Evolutionary conservation across 2,888 invertebrate genomes (phyloP), one percentile per base, ranked within the genome.

Genomic region (Rhagium mordax): DNA sequence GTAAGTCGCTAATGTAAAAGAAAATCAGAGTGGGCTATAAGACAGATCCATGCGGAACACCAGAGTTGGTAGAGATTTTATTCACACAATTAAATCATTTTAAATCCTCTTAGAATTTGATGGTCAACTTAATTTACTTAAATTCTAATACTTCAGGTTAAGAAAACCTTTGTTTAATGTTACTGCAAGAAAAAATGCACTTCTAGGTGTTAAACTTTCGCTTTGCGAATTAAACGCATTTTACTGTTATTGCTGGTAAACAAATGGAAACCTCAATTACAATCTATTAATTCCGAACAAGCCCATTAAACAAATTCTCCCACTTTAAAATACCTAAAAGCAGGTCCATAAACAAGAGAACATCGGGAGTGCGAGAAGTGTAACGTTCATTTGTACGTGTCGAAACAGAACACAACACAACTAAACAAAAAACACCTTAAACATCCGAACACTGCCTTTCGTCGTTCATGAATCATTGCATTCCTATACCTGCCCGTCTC

Each of bases 391-490:
- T 86, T 87, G 86, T 87, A 84, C 85, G 84, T 85, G 86, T 86
- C 85, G 85, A 86, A 86, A 86, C 85, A 84, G 81, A 86, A 86
- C 85, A 86, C 82, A 85, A 86, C 83, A 85, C 81, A 82, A 85
- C 80, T 74, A 81, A 85, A 85, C 72, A 85, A 84, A 85, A 84
- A 79, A 84, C 74, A 82, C 81, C 81, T 86, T 85, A 86, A 87
- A 86, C 86, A 86, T 86, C 85, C 81, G 85, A 87, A 87, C 86
- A 86, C 86, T 84, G 86, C 84, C 86, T 86, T 87, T 87, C 85
- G 86, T 86, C 86, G 86, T 85, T 80, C 86, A 86, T 87, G 87
- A 87, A 87, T 87, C 87, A 87, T 86, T 84, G 86, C 85, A 87
- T 87, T 86, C 87, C 85, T 81, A 72, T 73, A 74, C 67, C 53